phyloP scores from a whole-genome alignment of 2,113 vertebrate species.

The Corvus cornix region DNA sequence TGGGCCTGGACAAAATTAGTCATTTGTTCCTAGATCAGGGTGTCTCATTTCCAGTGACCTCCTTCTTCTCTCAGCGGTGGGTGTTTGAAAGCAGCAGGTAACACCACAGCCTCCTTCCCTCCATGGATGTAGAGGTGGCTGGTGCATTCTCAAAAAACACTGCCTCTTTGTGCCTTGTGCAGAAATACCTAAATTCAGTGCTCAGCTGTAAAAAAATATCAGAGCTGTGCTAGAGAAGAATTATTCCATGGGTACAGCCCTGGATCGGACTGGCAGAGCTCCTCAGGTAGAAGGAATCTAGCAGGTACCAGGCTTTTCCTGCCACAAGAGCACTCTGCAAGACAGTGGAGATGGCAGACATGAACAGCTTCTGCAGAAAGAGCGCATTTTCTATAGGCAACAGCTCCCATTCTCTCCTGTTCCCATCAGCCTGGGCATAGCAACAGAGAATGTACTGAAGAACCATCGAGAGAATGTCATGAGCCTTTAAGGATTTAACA shows the following conservation, averaged over 20 bases:
- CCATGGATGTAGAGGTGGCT: not conserved
- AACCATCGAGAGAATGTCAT: not conserved
- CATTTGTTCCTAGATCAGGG: not conserved
- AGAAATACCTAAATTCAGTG: not conserved
- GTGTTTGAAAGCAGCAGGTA: not conserved
- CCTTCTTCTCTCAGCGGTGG: not conserved
- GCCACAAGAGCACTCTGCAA: not conserved
- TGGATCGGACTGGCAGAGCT: not conserved
- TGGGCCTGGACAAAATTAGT: not conserved
- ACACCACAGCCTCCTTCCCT: not conserved
- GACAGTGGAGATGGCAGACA: not conserved
- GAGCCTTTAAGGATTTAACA: not conserved
- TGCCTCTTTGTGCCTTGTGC: not conserved
- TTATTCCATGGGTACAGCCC: not conserved
- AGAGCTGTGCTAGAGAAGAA: not conserved
- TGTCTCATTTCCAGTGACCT: not conserved
- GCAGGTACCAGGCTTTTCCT: not conserved
- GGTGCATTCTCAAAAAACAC: not conserved
- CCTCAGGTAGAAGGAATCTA: not conserved
- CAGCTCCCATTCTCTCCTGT: not conserved
- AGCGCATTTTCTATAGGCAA: not conserved
- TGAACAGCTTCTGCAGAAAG: not conserved
- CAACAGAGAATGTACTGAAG: not conserved
- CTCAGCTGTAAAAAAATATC: not conserved
- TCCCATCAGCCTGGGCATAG: not conserved